These are phyloP conservation scores for Drosophila trapezifrons DNA, from an alignment of 1,140 invertebrate species.

Conservation along the genomic window DNA sequence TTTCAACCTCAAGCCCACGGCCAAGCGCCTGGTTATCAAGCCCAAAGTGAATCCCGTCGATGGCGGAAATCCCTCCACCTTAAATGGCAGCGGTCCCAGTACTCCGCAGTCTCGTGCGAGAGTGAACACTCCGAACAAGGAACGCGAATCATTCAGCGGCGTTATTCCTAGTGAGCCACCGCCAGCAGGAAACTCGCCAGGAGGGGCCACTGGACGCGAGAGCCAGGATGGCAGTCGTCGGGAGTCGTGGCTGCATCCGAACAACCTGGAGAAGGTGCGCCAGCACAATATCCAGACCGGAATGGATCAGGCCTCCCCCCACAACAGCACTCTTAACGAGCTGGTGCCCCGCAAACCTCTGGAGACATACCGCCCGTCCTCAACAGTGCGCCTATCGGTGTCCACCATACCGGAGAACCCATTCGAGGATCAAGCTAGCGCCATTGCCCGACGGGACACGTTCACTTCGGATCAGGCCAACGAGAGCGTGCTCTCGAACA, in stretches of 20 bases:
- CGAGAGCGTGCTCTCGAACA: conserved; percentile 57
- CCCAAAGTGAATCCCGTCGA: conserved; percentile 61
- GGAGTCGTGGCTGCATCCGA: conserved; percentile 82
- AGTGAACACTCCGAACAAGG: conserved; percentile 13
- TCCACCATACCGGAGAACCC: conserved; percentile 75
- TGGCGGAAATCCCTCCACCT: not conserved
- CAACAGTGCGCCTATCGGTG: conserved; percentile 56
- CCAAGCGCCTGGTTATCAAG: conserved; percentile 87
- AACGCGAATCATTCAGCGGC: conserved; percentile 64
- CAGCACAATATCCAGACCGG: conserved; percentile 75
- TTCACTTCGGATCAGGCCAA: conserved; percentile 61
- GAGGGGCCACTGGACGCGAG: not conserved
- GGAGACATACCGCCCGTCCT: conserved; percentile 60
- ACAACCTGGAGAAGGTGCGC: conserved; percentile 75
- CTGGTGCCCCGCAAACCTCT: conserved; percentile 75
- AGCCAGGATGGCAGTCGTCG: conserved; percentile 61
- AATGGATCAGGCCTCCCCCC: conserved; percentile 51
- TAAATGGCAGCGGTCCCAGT: conserved; percentile 13
- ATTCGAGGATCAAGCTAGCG: conserved; percentile 70
- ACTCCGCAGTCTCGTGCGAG: conserved; percentile 31
- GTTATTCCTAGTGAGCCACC: conserved; percentile 47
- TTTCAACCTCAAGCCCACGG: conserved; percentile 87
- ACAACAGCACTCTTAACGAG: conserved; percentile 75
- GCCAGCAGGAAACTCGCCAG: not conserved
- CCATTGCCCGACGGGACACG: conserved; percentile 54